Evolutionary conservation across 2,113 vertebrate genomes (phyloP).

Genomic region (Nothocercus julius): DNA sequence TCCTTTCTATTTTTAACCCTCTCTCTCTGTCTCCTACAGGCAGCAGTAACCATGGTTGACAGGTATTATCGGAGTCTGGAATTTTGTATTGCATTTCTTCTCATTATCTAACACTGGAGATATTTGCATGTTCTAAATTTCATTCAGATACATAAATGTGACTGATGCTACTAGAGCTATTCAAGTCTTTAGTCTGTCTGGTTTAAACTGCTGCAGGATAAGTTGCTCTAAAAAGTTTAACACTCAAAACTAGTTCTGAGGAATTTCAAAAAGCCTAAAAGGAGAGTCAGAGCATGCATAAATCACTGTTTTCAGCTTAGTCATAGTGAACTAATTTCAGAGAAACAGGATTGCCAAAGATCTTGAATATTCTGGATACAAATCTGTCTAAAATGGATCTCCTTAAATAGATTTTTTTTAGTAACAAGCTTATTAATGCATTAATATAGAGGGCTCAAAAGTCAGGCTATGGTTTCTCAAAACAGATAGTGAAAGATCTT

Average conservation of each 20-base stretch:
- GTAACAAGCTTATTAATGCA: conserved; percentile 1
- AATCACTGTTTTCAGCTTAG: conserved; percentile 34
- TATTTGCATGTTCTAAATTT: neutral
- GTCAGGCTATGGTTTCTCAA: neutral
- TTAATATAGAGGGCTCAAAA: neutral
- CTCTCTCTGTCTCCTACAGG: conserved; percentile 73
- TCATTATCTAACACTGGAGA: neutral
- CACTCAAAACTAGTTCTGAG: neutral
- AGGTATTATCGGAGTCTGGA: conserved; percentile 80
- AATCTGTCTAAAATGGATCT: conserved; percentile 18
- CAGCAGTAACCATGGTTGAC: conserved; percentile 83
- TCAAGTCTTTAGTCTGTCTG: conserved; percentile 1
- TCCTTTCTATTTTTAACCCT: conserved; percentile 3
- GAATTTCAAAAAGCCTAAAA: neutral
- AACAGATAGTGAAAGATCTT: neutral
- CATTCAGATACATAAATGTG: neutral
- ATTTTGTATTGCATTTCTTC: conserved; percentile 2
- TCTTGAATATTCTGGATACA: conserved; percentile 4
- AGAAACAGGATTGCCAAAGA: conserved; percentile 13
- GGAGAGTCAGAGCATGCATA: conserved; percentile 14
- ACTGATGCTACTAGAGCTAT: neutral
- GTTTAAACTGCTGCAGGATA: neutral
- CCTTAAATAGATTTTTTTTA: neutral
- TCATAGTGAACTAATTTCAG: conserved; percentile 28
- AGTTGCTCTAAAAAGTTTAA: neutral